Base-by-base conservation (phyloP, 2,113 vertebrate genomes). In the Piprites chloris region DNA sequence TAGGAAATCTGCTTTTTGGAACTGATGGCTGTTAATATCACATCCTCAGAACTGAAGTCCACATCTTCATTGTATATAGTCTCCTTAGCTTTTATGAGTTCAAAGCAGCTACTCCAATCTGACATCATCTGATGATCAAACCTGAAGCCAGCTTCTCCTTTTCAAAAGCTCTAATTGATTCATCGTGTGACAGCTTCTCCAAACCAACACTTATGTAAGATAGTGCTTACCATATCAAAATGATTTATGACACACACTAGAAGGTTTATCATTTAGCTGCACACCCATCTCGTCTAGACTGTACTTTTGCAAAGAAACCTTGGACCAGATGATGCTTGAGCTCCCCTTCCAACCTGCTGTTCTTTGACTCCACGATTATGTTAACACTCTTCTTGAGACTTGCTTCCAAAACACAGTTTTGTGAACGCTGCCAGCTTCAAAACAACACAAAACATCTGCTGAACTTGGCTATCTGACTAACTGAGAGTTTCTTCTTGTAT, bases 401-500 rank as follows among this genome's bases (percentile, higher is more conserved):
- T 37, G 21, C 73, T 95, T 84, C 56, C 52, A 89, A 71, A 61
- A 79, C 72, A 37, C 18, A 49, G 18, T 55, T 81, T 91, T 5
- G 14, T 66, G 10, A 71, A 42, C 7, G 42, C 32, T 82, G 47
- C 69, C 93, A 97, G 78, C 77, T 91, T 62, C 76, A 85, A 27
- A 92, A 52, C 42, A 84, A 39, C 41, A 82, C 26, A 79, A 65
- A 93, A 96, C 97, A 94, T 82, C 91, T 97, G 94, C 55, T 91
- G 58, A 92, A 69, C 50, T 95, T 94, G 88, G 90, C 74, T 41
- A 76, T 55, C 59, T 44, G 33, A 78, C 72, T 71, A 81, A 21
- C 1, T 12, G 22, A 58, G 24, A 52, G 39, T 58, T 91, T 74
- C n/a, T 72, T 85, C 49, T 53, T 55, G n/a, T 32, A 22, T 47